Percentiles rank a stretch among this genome's conserved stretches.
Evolutionary conservation across 2,888 invertebrate genomes (phyloP).

Genomic region (Xylocampa areola): DNA sequence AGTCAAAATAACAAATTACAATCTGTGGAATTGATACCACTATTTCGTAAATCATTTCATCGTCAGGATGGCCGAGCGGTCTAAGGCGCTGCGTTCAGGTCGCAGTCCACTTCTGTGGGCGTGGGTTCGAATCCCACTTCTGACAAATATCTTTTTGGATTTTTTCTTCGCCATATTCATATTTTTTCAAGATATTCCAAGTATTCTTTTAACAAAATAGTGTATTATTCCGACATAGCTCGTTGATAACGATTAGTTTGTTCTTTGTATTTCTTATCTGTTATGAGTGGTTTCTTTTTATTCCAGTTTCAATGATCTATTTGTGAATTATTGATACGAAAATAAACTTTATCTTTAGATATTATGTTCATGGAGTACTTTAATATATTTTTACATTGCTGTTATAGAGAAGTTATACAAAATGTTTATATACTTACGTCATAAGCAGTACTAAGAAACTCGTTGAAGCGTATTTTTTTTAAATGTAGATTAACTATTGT

Average conservation of each 20-base stretch:
- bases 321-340: conserved; percentile 19
- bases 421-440: too few relatives aligned
- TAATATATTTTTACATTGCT: neutral
- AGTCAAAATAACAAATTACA: too few relatives aligned
- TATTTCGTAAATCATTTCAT: accelerated
- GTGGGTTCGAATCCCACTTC: conserved; percentile 76
- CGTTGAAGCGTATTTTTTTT: neutral
- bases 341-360: conserved; percentile 27
- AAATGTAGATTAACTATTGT: neutral
- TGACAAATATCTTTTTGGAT: conserved; percentile 60
- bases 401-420: too few relatives aligned
- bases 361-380: neutral
- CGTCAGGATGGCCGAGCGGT: conserved; percentile 75
- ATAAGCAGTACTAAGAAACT: conserved; percentile 9
- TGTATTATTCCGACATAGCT: conserved; percentile 17
- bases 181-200: conserved; percentile 16
- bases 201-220: conserved; percentile 14
- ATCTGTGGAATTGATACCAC: neutral
- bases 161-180: conserved; percentile 17
- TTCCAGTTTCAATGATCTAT: conserved; percentile 36
- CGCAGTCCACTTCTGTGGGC: conserved; percentile 76
- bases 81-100: conserved; percentile 76
- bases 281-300: conserved; percentile 43
- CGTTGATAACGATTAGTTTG: conserved; percentile 3
- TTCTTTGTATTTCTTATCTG: conserved; percentile 52